Evolutionary conservation across 2,113 vertebrate species (phyloP).

Genomic region (Sylvilagus bachmani): DNA sequence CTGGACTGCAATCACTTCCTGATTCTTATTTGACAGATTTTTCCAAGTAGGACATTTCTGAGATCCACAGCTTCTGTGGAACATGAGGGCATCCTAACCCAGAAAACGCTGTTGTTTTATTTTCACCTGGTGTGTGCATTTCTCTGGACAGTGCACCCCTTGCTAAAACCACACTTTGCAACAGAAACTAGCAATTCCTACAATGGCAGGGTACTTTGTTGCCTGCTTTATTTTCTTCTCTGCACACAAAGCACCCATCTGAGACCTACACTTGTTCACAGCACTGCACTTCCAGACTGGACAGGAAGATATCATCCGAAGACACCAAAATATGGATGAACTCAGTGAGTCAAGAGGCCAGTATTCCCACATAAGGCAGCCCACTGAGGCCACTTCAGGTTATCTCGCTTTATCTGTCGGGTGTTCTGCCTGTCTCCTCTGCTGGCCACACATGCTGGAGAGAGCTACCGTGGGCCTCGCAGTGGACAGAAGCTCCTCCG

Average conservation of each 20-base stretch:
- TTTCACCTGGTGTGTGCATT: not conserved
- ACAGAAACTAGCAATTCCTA: not conserved
- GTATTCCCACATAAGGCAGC: not conserved
- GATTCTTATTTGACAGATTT: slow-evolving; percentile 13
- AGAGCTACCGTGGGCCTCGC: not conserved
- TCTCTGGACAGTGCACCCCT: rapidly evolving
- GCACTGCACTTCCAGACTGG: not conserved
- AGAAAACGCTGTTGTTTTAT: not conserved
- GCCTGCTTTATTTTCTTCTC: slow-evolving; percentile 19
- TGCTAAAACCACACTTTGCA: slow-evolving; percentile 17
- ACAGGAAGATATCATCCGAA: slow-evolving; percentile 17
- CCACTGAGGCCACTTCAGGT: not conserved
- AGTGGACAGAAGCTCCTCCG: not conserved
- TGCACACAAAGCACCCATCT: not conserved
- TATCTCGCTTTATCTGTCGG: not conserved
- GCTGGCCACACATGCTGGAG: not conserved
- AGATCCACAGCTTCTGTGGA: not conserved
- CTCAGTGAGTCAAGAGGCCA: not conserved
- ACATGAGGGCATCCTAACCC: not conserved
- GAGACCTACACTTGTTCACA: not conserved
- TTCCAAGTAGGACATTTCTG: not conserved
- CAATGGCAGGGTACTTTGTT: not conserved
- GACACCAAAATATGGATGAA: not conserved
- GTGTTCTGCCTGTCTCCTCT: not conserved
- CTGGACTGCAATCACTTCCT: not conserved